Conservation (phyloP, 2,113 vertebrate species). For the Pachycephala philippinensis region DNA sequence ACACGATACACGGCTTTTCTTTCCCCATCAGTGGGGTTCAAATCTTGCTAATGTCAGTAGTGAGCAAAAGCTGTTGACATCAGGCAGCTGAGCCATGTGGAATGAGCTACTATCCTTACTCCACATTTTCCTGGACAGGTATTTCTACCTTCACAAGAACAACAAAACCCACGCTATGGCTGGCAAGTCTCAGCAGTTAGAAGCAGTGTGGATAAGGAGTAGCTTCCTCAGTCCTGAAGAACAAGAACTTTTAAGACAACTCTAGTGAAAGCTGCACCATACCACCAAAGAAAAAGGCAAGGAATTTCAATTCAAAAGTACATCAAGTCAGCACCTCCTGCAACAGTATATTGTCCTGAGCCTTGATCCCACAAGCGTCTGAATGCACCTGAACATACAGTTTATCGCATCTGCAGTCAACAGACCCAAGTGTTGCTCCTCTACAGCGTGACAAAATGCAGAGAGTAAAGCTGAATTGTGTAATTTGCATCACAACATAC, state of each 20-base stretch:
- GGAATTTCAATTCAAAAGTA: not conserved
- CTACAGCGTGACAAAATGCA: not conserved
- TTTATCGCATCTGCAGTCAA: not conserved
- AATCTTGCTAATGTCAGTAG: conserved; percentile 21
- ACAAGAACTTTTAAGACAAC: not conserved
- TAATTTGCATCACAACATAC: not conserved
- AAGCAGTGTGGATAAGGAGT: not conserved
- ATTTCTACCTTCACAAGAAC: not conserved
- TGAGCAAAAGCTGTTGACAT: conserved; percentile 37
- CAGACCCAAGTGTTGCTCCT: not conserved
- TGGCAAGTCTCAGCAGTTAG: not conserved
- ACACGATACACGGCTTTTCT: not conserved
- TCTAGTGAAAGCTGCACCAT: not conserved
- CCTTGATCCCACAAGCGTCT: not conserved
- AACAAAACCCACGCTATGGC: not conserved
- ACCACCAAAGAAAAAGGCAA: not conserved
- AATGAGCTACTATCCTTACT: not conserved
- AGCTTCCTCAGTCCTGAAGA: not conserved
- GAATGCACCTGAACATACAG: not conserved
- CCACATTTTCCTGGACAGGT: not conserved
- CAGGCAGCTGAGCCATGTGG: not conserved
- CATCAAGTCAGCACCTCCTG: not conserved
- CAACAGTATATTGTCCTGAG: not conserved
- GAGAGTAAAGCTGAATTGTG: not conserved
- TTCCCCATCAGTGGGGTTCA: not conserved